Evolutionary conservation across 1,140 invertebrate species (phyloP), one percentile per base, ranked within the genome.

Genomic region (Saccostrea echinata): DNA sequence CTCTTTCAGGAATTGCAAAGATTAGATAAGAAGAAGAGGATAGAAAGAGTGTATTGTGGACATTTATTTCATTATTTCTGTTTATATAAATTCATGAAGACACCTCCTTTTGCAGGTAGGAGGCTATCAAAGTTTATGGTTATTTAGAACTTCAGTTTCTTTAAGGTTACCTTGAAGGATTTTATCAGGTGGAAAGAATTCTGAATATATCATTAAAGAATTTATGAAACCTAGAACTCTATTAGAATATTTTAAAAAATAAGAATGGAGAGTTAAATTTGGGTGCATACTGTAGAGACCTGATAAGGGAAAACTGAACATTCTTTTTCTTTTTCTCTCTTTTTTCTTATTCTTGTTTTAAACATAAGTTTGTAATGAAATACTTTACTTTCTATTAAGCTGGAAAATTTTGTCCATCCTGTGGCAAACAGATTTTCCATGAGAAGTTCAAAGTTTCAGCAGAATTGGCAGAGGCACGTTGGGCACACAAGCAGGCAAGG

Each of bases 401-500:
- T 90, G 96, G 96, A 82, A 97, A 97, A 93, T 96, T 96, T 88
- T 97, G 96, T 94, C 95, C 95, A 68, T 90, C 86, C 6, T 97
- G 97, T 94, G 95, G 95, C 12, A 95, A 96, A 88, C 96, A 96
- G 91, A 96, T 97, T 84, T 97, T 96, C 92, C 97, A 97, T 92
- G 97, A 97, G 87, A 97, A 97, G 92, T 97, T 97, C 97, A 96
- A 96, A 87, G 91, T 97, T 27, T 96, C 96, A 84, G 96, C 97
- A 13, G 96, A 96, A 91, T 94, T 97, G 24, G 97, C 97, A 0
- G 97, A 97, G 94, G 96, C 96, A 35, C 95, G 97, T 68, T 97
- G 97, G 97, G 97, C 97, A 8, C 97, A 97, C 92, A 96, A 97
- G 91, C 96, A 97, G 92, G 97, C 97, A 9, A 96, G 97, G 84